Evolutionary conservation across 2,888 invertebrate genomes (phyloP).

Genomic region (Ypsolopha scabrella): DNA sequence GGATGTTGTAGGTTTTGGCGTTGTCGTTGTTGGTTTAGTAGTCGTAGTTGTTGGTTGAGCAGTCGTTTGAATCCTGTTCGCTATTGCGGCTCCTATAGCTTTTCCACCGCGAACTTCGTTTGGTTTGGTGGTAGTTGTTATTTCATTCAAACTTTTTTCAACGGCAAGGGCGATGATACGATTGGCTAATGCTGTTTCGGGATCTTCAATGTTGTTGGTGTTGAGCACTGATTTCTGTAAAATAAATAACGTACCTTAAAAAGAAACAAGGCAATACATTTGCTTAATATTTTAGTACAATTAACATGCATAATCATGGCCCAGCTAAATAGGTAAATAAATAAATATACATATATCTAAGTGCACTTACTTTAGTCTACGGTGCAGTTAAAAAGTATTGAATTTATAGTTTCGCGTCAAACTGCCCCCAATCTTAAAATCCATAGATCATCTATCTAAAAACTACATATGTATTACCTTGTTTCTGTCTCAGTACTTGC

Average conservation of each 20-base stretch:
- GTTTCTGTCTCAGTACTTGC: no score
- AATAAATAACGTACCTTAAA: not conserved
- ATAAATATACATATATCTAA: no score
- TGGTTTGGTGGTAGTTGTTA: slow-evolving; percentile 26
- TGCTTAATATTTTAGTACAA: no score
- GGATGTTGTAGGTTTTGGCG: slow-evolving; percentile 20
- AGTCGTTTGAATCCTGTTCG: slow-evolving; percentile 31
- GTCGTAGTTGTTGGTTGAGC: slow-evolving; percentile 27
- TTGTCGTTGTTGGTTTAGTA: slow-evolving; percentile 19
- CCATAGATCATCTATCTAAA: no score
- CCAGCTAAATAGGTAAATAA: no score
- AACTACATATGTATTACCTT: no score
- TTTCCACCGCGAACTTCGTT: slow-evolving; percentile 34
- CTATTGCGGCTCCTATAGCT: slow-evolving; percentile 28
- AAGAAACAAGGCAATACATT: no score
- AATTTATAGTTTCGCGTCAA: no score
- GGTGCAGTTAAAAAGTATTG: no score
- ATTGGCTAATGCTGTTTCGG: slow-evolving; percentile 61
- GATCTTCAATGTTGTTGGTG: slow-evolving; percentile 45
- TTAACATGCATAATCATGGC: no score
- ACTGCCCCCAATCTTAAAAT: no score
- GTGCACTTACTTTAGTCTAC: no score
- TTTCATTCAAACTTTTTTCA: slow-evolving; percentile 58
- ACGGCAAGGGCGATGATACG: slow-evolving; percentile 67
- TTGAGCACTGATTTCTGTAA: slow-evolving; percentile 61